Evolutionary conservation across 1,140 invertebrate genomes (phyloP).

Genomic region (Globodera rostochiensis): DNA sequence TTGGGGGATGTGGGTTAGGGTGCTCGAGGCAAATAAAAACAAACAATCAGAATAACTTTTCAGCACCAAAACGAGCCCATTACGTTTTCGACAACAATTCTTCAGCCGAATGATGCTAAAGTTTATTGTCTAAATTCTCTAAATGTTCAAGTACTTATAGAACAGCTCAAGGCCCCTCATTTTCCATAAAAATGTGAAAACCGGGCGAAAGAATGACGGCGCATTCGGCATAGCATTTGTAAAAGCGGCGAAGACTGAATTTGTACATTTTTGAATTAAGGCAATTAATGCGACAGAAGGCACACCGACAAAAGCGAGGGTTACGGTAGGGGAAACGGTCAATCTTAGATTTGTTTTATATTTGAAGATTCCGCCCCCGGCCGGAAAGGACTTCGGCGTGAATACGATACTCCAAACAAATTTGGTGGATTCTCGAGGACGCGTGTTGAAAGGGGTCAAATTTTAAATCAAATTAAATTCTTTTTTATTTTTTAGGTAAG

Average conservation of each 20-base stretch:
- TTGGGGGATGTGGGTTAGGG: no score
- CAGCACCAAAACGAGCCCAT: no score
- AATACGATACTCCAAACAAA: slow-evolving; percentile 54
- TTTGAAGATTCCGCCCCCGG: slow-evolving; percentile 42
- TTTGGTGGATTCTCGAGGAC: slow-evolving; percentile 55
- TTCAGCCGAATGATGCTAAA: neutral
- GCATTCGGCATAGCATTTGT: neutral
- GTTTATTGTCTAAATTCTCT: neutral
- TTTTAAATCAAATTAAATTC: neutral
- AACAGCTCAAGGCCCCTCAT: neutral
- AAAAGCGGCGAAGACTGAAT: neutral
- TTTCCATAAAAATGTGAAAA: neutral
- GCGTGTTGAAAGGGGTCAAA: slow-evolving; percentile 48
- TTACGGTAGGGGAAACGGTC: neutral
- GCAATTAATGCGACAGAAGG: neutral
- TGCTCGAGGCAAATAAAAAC: no score
- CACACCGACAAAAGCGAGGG: slow-evolving; percentile 2
- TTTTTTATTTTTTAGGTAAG: slow-evolving; percentile 23
- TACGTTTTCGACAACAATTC: neutral
- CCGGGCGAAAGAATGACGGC: neutral
- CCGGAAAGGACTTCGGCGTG: slow-evolving; percentile 49
- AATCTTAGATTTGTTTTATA: neutral
- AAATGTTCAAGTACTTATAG: neutral
- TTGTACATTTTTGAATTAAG: neutral
- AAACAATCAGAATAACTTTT: no score